Evolutionary conservation across 2,888 invertebrate species (phyloP).

Genomic region (Gortyna flavago): DNA sequence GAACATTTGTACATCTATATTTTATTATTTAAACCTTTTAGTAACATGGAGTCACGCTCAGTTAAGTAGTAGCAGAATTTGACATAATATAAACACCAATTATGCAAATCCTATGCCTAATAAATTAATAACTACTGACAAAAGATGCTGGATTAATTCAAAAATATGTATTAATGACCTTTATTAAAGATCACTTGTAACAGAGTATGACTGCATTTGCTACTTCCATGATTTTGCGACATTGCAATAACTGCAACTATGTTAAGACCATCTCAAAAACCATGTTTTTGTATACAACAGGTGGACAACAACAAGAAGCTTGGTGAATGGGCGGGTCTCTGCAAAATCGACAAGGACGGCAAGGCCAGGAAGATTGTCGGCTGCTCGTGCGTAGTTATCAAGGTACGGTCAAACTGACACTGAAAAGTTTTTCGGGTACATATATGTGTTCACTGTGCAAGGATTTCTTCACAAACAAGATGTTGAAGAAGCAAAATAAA

Average conservation of each 20-base stretch:
- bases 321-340: slow-evolving; percentile 99
- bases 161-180: neutral
- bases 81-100: neutral
- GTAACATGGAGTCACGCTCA: neutral
- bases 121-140: neutral
- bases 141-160: neutral
- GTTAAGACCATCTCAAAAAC: neutral
- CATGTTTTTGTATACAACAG: slow-evolving; percentile 69
- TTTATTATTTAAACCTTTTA: neutral
- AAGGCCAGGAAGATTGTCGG: slow-evolving; percentile 99
- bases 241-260: neutral
- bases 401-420: slow-evolving; percentile 88
- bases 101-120: neutral
- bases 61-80: neutral
- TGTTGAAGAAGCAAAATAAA: neutral
- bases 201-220: neutral
- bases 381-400: slow-evolving; percentile 99
- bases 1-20: slow-evolving; percentile 69
- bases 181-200: neutral
- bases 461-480: too few species aligned
- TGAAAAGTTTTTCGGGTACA: neutral
- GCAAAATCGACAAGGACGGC: slow-evolving; percentile 99
- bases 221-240: neutral
- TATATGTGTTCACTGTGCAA: neutral
- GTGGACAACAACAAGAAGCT: slow-evolving; percentile 99